Conservation (phyloP, 2,113 vertebrate genomes). For the Anas platyrhynchos region DNA sequence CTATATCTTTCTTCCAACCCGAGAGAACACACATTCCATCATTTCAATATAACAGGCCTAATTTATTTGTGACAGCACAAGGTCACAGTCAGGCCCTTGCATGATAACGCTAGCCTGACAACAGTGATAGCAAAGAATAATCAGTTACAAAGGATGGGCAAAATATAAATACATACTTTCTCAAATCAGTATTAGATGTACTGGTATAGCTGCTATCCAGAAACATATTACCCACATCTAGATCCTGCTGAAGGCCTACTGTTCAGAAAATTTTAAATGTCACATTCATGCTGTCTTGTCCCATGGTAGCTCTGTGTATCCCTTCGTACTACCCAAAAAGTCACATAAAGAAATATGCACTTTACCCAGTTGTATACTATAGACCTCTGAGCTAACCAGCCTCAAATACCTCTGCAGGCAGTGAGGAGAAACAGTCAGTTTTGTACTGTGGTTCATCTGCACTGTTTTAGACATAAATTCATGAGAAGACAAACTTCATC, state of each 20-base stretch:
- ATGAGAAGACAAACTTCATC: background rate
- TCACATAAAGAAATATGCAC: background rate
- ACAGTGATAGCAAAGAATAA: background rate
- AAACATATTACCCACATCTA: background rate
- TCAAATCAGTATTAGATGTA: background rate
- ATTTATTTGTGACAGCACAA: slow-evolving; percentile 5
- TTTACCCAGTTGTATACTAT: background rate
- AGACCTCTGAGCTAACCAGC: background rate
- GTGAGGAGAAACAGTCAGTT: background rate
- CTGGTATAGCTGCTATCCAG: background rate
- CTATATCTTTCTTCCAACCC: background rate
- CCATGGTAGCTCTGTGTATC: background rate
- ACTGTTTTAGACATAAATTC: background rate
- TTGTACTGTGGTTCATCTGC: background rate
- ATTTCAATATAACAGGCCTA: background rate
- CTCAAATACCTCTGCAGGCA: background rate
- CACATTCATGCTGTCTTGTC: background rate
- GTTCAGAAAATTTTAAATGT: background rate
- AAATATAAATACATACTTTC: background rate
- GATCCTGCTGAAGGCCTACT: background rate
- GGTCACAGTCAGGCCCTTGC: background rate
- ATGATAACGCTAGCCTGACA: background rate
- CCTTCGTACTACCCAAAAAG: background rate
- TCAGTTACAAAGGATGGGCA: background rate
- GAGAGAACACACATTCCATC: background rate